Base-by-base conservation (phyloP, 2,113 vertebrate genomes). In the Rhabdomys dilectus region DNA sequence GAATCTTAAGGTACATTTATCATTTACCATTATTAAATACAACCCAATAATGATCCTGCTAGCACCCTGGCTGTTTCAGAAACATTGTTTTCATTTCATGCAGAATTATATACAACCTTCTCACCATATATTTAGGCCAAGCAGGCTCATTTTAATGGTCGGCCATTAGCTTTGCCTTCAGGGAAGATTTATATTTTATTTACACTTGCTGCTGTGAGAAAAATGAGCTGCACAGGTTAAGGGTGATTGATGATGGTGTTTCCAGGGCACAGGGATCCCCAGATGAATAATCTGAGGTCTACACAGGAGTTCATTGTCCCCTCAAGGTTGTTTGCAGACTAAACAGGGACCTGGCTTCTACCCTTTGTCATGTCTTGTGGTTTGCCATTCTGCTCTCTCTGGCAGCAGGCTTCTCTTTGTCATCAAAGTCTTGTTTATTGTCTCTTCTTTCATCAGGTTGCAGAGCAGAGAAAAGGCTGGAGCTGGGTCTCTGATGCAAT, bases 151-250 rank as follows among this genome's bases (percentile, higher is more conserved):
- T 88, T 88, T 94, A 82, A 96, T 34, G 76, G 80, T 53, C 15
- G 62, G 88, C 89, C 94, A 53, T 91, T 86, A 64, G 72, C 64
- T 60, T 84, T 82, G 86, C 86, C 94, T 73, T 91, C 64, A 29
- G 93, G 91, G 39, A 92, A 73, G 70, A 60, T 86, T 80, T 96
- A 75, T 81, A 45, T 90, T 95, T 94, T 94, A 86, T 91, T 96
- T 92, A 89, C 66, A 91, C 66, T 77, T 53, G 66, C 45, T 84
- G 1, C 84, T 6, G 8, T 39, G 88, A 94, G 88, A 84, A 60
- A 89, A 73, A 60, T 16, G 42, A 96, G 58, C 66, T 45, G 45
- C 51, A 3, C 13, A 48, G 39, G 70, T 53, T 62, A 42, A 88
- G 51, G 66, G 70, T 95, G 95, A 91, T 77, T 58, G 85, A 92